Percentiles rank a stretch among this genome's conserved stretches.
These are phyloP conservation scores for Coracopsis vasa DNA, from an alignment of 2,113 vertebrate genomes.

Conservation along the genomic window DNA sequence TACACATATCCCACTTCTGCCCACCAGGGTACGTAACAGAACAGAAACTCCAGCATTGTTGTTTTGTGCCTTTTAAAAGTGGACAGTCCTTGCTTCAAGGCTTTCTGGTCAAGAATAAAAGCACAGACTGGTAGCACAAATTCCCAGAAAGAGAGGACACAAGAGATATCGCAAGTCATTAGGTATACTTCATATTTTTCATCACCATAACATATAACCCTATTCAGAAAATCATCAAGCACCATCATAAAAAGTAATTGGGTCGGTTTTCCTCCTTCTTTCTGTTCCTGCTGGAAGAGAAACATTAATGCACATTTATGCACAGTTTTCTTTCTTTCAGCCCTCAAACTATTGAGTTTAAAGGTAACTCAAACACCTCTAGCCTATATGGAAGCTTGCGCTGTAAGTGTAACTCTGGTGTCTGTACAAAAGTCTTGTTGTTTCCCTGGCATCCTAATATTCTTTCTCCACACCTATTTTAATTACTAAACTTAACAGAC, in stretches of 20 bases:
- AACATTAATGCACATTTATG: neutral
- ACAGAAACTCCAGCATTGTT: neutral
- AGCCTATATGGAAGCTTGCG: neutral
- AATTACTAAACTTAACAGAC: neutral
- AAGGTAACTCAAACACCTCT: neutral
- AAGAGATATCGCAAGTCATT: neutral
- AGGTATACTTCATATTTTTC: neutral
- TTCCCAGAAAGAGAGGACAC: neutral
- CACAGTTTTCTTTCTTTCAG: neutral
- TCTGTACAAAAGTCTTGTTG: neutral
- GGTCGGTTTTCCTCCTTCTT: neutral
- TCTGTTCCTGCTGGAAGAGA: neutral
- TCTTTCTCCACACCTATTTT: neutral
- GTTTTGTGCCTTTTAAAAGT: neutral
- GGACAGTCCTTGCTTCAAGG: neutral
- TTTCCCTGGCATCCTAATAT: neutral
- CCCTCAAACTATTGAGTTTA: neutral
- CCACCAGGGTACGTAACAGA: neutral
- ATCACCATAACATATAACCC: accelerated
- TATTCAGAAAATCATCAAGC: neutral
- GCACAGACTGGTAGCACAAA: neutral
- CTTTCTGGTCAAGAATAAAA: neutral
- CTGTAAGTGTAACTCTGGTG: neutral
- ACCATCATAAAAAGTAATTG: neutral
- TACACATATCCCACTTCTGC: neutral